Evolutionary conservation across 2,888 invertebrate species (phyloP), one percentile per base, ranked within the genome.

Genomic region (Girardia tigrina): DNA sequence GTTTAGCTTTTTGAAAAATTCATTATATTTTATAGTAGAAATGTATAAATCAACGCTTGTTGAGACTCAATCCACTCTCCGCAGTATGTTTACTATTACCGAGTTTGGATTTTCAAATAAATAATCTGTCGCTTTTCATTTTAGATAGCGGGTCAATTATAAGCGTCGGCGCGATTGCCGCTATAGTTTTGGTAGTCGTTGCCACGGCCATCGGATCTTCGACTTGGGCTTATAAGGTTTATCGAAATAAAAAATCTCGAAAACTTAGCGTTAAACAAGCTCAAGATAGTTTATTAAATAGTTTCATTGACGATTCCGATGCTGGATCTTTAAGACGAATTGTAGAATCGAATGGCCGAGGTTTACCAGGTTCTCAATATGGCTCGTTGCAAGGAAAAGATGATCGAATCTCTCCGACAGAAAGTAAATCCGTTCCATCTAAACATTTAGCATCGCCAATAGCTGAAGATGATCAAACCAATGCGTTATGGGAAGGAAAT

Each of bases 101-200:
- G n/a, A n/a, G n/a, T n/a, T n/a, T n/a, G n/a, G n/a, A n/a, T n/a
- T n/a, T n/a, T n/a, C n/a, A n/a, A n/a, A 12, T 36, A 36, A 36
- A 36, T 16, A 12, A 12, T 36, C 8, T 36, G 36, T 8, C 16
- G 12, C 12, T 36, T 36, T 70, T n/a, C 12, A 23, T n/a, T 70
- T 72, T n/a, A 73, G 73, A 42, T 73, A 26, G 29, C 6, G 73
- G 23, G 14, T 29, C 73, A 20, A 26, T 73, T 42, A 29, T 74
- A n/a, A 74, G 74, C 71, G 74, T 56, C 28, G 74, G 74, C 6
- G 74, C 74, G 16, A 56, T 74, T 26, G 74, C 74, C 4, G 74
- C 74, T 8, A 74, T 74, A 12, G 70, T 74, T 4, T 26, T 74
- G 26, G 74, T 42, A 4, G 42, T 56, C 4, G 42, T 74, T 8